phyloP scores from a whole-genome alignment of 2,888 invertebrate genomes.

The Agonopterix arenella region DNA sequence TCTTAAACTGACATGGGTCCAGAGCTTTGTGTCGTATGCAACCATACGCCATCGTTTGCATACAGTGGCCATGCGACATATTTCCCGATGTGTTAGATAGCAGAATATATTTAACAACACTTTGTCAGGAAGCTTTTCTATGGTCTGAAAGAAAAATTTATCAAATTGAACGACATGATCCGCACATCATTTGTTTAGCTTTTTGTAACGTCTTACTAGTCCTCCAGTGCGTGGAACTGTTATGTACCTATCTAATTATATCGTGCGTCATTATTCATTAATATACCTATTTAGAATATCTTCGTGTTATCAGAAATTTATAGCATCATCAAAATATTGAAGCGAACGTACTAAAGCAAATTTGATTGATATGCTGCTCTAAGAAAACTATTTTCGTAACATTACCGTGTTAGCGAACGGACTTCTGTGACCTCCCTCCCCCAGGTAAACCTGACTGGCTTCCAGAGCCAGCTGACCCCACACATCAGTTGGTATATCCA shows the following conservation, averaged over 20 bases:
- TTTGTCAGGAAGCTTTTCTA: constrained; percentile 98
- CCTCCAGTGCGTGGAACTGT: too few species aligned
- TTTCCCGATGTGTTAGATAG: constrained; percentile 94
- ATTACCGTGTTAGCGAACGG: constrained; percentile 91
- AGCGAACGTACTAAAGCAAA: too few species aligned
- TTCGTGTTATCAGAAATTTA: too few species aligned
- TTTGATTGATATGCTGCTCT: too few species aligned
- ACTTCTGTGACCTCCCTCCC: constrained; percentile 86
- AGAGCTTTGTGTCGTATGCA: constrained; percentile 95
- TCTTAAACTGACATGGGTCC: constrained; percentile 96
- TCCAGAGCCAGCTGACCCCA: constrained; percentile 94
- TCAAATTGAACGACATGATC: background rate
- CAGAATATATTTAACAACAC: constrained; percentile 95
- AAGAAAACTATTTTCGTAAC: constrained; percentile 4
- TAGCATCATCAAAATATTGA: too few species aligned
- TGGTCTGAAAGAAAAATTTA: constrained; percentile 79
- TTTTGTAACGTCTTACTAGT: background rate
- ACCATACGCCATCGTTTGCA: constrained; percentile 97
- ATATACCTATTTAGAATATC: too few species aligned
- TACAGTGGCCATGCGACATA: constrained; percentile 94
- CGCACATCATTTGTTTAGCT: background rate
- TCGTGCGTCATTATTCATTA: too few species aligned
- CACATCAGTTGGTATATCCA: constrained; percentile 87
- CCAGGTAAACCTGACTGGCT: constrained; percentile 89
- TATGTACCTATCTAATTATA: too few species aligned